Evolutionary conservation across 2,113 vertebrate genomes (phyloP).

Genomic region (Charina bottae): DNA sequence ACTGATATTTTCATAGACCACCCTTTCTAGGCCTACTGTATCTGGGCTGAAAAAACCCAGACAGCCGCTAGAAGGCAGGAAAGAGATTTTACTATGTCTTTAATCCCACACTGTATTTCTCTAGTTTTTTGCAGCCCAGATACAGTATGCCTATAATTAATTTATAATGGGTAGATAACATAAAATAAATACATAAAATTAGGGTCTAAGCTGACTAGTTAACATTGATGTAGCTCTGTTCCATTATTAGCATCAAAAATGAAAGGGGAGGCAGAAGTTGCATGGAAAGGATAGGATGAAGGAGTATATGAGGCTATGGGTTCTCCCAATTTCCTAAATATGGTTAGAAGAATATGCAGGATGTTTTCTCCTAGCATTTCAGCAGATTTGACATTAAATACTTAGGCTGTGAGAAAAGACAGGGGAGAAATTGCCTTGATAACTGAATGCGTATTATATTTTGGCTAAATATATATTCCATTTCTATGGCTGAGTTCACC

Average conservation of each 20-base stretch:
- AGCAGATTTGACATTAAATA: not conserved
- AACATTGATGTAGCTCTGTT: not conserved
- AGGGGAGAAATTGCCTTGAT: not conserved
- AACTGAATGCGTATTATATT: not conserved
- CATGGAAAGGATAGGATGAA: not conserved
- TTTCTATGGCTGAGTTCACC: not conserved
- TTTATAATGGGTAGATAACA: not conserved
- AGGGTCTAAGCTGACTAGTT: not conserved
- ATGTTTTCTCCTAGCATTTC: not conserved
- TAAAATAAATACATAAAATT: not conserved
- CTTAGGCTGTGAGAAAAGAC: not conserved
- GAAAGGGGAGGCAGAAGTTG: not conserved
- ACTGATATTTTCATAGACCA: not conserved
- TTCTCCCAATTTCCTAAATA: not conserved
- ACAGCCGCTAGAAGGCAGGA: not conserved
- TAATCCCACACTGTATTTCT: not conserved
- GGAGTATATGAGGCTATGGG: not conserved
- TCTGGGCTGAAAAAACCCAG: not conserved
- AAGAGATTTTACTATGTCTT: not conserved
- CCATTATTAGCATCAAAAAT: not conserved
- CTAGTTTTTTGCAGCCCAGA: not conserved
- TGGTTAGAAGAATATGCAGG: not conserved
- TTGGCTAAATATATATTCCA: not conserved
- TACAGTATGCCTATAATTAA: not conserved
- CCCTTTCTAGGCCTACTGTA: not conserved